These are phyloP conservation scores for Drosophila anceps DNA, from an alignment of 2,888 invertebrate species.

Conservation along the genomic window DNA sequence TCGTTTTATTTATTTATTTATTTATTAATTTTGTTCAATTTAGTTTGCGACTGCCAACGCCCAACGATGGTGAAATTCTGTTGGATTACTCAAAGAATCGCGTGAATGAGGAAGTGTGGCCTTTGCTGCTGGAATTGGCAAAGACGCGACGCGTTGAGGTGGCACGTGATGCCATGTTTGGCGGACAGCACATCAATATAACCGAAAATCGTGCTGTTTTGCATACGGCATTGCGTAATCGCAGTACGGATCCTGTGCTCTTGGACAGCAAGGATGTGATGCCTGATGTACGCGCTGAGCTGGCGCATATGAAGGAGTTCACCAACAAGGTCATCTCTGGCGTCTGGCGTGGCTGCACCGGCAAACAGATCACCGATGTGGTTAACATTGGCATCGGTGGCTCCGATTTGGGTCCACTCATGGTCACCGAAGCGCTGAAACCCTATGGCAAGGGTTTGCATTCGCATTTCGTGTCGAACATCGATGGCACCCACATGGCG, in stretches of 20 bases:
- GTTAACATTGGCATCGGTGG: conserved; percentile 99
- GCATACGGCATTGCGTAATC: conserved; percentile 96
- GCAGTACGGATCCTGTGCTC: conserved; percentile 88
- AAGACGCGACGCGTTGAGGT: conserved; percentile 92
- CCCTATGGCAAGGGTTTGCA: conserved; percentile 94
- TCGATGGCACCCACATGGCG: conserved; percentile 99
- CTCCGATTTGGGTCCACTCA: conserved; percentile 98
- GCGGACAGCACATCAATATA: conserved; percentile 98
- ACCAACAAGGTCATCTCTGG: conserved; percentile 91
- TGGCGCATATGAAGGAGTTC: conserved; percentile 98
- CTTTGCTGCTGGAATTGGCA: conserved; percentile 92
- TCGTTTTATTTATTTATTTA: conserved; percentile 12
- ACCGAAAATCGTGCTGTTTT: conserved; percentile 98
- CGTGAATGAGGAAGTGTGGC: conserved; percentile 91
- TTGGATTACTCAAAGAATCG: conserved; percentile 99
- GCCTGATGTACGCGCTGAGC: conserved; percentile 95
- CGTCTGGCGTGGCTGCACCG: conserved; percentile 93
- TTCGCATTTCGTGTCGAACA: conserved; percentile 98
- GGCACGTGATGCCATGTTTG: conserved; percentile 96
- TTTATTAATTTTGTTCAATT: conserved; percentile 35
- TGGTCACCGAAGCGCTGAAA: conserved; percentile 99
- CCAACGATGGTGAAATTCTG: conserved; percentile 95
- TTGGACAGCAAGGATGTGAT: conserved; percentile 96
- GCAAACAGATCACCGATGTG: conserved; percentile 97
- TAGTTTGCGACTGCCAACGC: conserved; percentile 91